These are phyloP conservation scores for Myiozetetes cayanensis DNA, from an alignment of 2,113 vertebrate genomes.

Conservation along the genomic window DNA sequence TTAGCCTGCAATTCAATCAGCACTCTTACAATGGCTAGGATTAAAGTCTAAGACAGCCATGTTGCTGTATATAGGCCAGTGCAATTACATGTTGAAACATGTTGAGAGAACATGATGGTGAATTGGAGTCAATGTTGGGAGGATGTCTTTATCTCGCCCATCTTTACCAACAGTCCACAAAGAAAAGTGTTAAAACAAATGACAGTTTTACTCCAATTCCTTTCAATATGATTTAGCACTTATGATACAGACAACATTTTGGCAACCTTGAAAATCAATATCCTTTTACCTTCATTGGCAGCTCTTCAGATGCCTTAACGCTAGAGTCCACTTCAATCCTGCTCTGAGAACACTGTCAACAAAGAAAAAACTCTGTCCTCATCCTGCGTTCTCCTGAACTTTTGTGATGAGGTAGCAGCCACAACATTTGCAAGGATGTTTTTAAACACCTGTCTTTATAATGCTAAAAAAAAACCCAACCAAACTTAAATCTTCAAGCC, in stretches of 20 bases:
- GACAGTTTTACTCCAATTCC: neutral
- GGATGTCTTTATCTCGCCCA: fast-evolving
- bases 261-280: neutral
- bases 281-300: neutral
- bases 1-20: slow-evolving; percentile 25
- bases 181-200: neutral
- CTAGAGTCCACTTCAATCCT: neutral
- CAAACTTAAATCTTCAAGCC: neutral
- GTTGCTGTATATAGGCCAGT: neutral
- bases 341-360: neutral
- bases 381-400: fast-evolving
- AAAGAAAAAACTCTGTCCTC: neutral
- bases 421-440: neutral
- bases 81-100: neutral
- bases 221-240: neutral
- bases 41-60: neutral
- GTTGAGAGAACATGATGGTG: neutral
- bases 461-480: neutral
- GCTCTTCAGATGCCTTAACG: neutral
- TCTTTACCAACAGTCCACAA: neutral
- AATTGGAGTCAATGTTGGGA: neutral
- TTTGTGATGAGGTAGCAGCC: neutral
- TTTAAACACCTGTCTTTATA: neutral
- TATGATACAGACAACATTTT: neutral
- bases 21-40: slow-evolving; percentile 9